Evolutionary conservation across 1,140 invertebrate species (phyloP).

Genomic region (Temnothorax nylanderi): DNA sequence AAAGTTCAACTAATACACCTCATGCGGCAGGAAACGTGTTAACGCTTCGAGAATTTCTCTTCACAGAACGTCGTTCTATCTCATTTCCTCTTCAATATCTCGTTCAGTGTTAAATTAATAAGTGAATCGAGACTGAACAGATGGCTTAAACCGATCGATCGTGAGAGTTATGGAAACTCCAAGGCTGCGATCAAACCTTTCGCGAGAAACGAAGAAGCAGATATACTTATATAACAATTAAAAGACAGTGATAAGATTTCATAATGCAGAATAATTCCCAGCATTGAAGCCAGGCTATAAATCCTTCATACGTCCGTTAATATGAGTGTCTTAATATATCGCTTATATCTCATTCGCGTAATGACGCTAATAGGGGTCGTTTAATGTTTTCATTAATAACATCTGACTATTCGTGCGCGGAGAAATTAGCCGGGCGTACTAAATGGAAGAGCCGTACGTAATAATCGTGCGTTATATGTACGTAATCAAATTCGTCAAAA

Average conservation of each 20-base stretch:
- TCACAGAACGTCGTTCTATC: not conserved
- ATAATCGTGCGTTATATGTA: conserved; percentile 5
- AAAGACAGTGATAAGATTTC: conserved; percentile 3
- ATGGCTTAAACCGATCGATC: conserved; percentile 42
- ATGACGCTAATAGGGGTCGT: not conserved
- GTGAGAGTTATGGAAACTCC: conserved; percentile 25
- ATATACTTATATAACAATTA: not conserved
- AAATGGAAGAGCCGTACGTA: not conserved
- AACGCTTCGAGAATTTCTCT: not conserved
- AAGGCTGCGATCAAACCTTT: not conserved
- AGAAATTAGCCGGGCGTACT: not conserved
- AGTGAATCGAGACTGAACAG: conserved; percentile 33
- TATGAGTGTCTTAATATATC: not conserved
- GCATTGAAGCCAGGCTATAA: not conserved
- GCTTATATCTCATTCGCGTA: not conserved
- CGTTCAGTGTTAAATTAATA: conserved; percentile 47
- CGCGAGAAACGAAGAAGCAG: not conserved
- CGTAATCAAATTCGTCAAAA: conserved; percentile 63
- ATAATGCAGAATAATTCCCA: conserved; percentile 31
- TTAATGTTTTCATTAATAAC: conserved; percentile 2
- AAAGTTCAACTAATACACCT: not conserved
- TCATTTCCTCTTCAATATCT: not conserved
- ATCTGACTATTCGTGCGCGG: not conserved
- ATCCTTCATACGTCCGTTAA: not conserved
- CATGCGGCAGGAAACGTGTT: not conserved